phyloP scores from a whole-genome alignment of 1,140 invertebrate genomes.

The Diorhabda carinulata region DNA sequence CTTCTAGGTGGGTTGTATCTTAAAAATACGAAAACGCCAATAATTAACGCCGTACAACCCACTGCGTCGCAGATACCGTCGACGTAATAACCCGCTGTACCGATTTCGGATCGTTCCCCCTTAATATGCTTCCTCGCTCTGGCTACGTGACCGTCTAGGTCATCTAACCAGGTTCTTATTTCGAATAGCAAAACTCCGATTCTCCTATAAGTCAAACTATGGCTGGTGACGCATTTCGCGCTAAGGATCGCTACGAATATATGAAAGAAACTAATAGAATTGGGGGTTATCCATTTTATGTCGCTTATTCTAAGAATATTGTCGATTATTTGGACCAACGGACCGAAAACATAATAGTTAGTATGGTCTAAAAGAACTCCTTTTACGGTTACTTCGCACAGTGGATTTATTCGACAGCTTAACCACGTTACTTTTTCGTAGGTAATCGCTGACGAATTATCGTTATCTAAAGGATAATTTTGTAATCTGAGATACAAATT shows the following conservation, averaged over 20 bases:
- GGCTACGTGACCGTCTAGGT: conserved; percentile 75
- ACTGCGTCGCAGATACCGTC: conserved; percentile 71
- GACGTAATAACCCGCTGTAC: conserved; percentile 66
- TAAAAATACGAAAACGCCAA: conserved; percentile 62
- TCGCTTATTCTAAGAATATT: conserved; percentile 59
- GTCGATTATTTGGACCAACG: conserved; percentile 63
- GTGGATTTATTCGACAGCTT: conserved; percentile 64
- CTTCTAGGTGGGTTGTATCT: conserved; percentile 64
- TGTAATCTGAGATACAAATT: conserved; percentile 58
- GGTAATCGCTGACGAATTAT: conserved; percentile 23
- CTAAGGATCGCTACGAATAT: conserved; percentile 66
- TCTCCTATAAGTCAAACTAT: conserved; percentile 61
- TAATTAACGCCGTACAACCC: conserved; percentile 64
- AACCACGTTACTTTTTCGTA: conserved; percentile 59
- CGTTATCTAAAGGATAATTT: conserved; percentile 51
- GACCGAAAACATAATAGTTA: conserved; percentile 73
- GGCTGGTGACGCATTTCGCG: conserved; percentile 65
- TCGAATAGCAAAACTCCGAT: conserved; percentile 70
- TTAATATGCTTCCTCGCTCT: conserved; percentile 63
- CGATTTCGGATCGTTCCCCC: conserved; percentile 68
- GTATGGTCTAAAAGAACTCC: conserved; percentile 69
- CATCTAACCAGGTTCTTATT: conserved; percentile 71
- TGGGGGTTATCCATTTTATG: conserved; percentile 65
- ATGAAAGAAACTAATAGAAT: conserved; percentile 72
- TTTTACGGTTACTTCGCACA: conserved; percentile 73